Conservation (phyloP, 1,140 invertebrate species). For the Chironomus tepperi region DNA sequence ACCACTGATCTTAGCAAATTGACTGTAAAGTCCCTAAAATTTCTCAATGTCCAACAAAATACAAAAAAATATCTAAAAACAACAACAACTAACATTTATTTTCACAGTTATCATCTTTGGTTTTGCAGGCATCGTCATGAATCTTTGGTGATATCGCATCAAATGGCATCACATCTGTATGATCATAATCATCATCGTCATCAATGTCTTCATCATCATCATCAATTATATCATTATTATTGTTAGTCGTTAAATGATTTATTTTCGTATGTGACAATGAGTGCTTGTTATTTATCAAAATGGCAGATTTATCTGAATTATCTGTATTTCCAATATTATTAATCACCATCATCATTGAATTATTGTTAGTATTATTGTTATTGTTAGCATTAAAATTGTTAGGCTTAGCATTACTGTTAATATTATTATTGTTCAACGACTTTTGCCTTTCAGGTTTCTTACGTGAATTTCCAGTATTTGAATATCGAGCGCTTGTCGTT, state of each 20-base stretch:
- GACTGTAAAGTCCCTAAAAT: too few relatives aligned
- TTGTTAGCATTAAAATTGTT: slow-evolving; percentile 29
- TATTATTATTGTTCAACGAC: slow-evolving; percentile 24
- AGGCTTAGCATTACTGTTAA: background rate
- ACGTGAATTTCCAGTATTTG: slow-evolving; percentile 30
- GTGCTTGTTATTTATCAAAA: slow-evolving; percentile 25
- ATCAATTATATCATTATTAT: slow-evolving; percentile 3
- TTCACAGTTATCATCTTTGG: background rate
- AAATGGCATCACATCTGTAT: background rate
- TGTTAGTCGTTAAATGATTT: background rate
- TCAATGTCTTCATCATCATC: slow-evolving; percentile 1
- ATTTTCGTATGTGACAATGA: background rate
- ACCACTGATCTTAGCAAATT: too few relatives aligned
- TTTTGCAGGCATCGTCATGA: background rate
- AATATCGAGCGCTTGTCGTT: slow-evolving; percentile 37
- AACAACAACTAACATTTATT: slow-evolving; percentile 8
- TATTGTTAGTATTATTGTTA: background rate
- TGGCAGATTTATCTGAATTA: slow-evolving; percentile 34
- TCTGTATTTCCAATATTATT: slow-evolving; percentile 28
- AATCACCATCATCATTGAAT: background rate
- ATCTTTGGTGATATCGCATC: background rate
- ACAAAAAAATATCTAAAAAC: background rate
- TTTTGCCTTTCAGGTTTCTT: slow-evolving; percentile 25
- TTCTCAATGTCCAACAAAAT: too few relatives aligned
- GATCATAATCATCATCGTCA: background rate